Evolutionary conservation across 1,140 invertebrate genomes (phyloP), one percentile per base, ranked within the genome.

Genomic region (Temnothorax curvispinosus): DNA sequence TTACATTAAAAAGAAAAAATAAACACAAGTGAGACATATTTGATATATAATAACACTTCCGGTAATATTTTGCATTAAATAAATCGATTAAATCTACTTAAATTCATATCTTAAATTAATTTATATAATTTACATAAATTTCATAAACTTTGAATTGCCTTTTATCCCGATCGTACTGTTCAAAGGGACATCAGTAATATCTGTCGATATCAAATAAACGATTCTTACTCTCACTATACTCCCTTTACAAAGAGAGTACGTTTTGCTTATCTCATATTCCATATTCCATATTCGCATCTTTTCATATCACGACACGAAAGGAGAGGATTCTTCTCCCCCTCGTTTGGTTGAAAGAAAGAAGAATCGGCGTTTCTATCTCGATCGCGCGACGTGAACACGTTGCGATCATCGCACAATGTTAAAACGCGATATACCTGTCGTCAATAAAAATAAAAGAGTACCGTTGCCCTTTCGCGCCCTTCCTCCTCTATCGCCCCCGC

Each of bases 391-490:
- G 8, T 11, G 65, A 56, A 58, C 50, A 64, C 27, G 27, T 74
- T 50, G 27, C 87, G 72, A 85, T 89, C 71, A 58, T 88, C 15
- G 74, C 38, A 69, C 60, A 60, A 41, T 52, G 18, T 44, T 35
- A 86, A 86, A 80, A 54, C 44, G 44, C 47, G 60, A 80, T 69
- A 62, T 44, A 60, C 56, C 27, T 60, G 60, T 27, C 18, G 54
- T 60, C 60, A 21, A 60, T 67, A 18, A 58, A 69, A 85, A 62
- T 85, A 62, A 75, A 78, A 76, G 64, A 62, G 58, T 77, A 54
- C n/a, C 56, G 54, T 80, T 89, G 69, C 56, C 60, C 69, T 64
- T 69, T 71, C 87, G 69, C 75, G 54, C 15, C 47, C 58, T 77
- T 75, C 27, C 64, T 54, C 32, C 58, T 32, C 9, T 44, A 47